Evolutionary conservation across 2,888 invertebrate species (phyloP).

Genomic region (Scaptomyza polygonia): DNA sequence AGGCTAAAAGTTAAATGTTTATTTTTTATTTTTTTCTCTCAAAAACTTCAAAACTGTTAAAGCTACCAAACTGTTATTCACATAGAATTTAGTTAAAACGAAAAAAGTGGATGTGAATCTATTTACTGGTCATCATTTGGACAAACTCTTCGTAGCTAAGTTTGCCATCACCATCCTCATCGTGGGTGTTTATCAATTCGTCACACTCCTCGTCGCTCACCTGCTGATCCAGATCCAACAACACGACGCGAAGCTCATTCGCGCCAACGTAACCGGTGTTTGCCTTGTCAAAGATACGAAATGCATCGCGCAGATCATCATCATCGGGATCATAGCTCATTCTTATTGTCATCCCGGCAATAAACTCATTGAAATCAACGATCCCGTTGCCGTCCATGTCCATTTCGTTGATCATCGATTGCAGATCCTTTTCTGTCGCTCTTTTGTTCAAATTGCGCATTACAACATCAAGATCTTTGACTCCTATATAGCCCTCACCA

Average conservation of each 20-base stretch:
- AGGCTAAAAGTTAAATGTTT: background rate
- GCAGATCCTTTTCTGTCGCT: conserved; percentile 16
- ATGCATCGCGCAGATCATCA: conserved; percentile 23
- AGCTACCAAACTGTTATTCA: background rate
- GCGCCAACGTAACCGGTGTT: conserved; percentile 3
- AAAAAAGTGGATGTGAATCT: background rate
- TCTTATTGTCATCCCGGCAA: background rate
- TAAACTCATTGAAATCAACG: conserved; percentile 8
- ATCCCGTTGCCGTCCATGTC: conserved; percentile 25
- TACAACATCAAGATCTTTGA: conserved; percentile 2
- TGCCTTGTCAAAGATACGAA: conserved; percentile 17
- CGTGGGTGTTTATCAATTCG: conserved; percentile 12
- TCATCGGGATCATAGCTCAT: conserved; percentile 22
- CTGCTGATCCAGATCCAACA: conserved; percentile 9
- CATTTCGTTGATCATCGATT: conserved; percentile 23
- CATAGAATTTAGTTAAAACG: background rate
- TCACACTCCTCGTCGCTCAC: conserved; percentile 8
- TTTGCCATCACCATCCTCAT: conserved; percentile 12
- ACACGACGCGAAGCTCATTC: background rate
- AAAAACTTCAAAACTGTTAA: too few species aligned
- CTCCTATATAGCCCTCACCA: background rate
- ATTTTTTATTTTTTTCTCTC: background rate
- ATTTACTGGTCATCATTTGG: conserved; percentile 21
- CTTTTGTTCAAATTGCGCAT: background rate
- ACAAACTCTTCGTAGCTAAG: conserved; percentile 22